Base-by-base conservation (phyloP, 2,797 vertebrate species). In the Karalla daura region DNA sequence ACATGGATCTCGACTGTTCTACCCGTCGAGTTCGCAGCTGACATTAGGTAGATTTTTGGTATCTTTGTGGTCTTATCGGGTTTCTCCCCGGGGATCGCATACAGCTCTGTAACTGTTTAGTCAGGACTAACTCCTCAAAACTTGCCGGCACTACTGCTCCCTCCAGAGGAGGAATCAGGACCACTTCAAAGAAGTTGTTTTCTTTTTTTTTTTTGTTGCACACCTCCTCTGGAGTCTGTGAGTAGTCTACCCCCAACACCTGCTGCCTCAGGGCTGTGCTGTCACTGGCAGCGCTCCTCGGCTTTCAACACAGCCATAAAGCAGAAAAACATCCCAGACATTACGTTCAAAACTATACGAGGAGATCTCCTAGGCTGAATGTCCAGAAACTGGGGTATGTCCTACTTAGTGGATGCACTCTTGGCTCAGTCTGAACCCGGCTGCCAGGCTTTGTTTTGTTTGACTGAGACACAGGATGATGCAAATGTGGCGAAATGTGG, bases 161-260 rank as follows among this genome's bases (percentile, higher is more conserved):
- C 71, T 78, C 66, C 74, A 47, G 63, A 84, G 73, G 74, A 62
- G 17, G 46, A 64, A 70, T 52, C 30, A 28, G 49, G 49, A 52
- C 15, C 27, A 49, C 49, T 64, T 56, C 10, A 76, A 86, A 61
- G 5, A 53, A 28, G 18, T 10, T 55, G 49, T 33, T 33, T 56
- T n/a, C 10, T 55, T 51, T 33, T 55, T 54, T 73, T 74, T 68
- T 67, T 23, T 62, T 32, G 33, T 63, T 27, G 24, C 43, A 63
- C 61, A 81, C 30, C 55, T 76, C 40, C 28, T 17, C 35, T 28
- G 27, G n/a, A 63, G 49, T 41, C 63, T 46, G 43, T 64, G 41
- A 61, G 25, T 23, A 33, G 49, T 63, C 58, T 39, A 56, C 53
- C 28, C 27, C 27, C 33, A 68, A 28, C 52, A 63, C 27, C 3